Base-by-base conservation (phyloP, 2,888 invertebrate genomes). In the Megaustenia siamemsis region DNA sequence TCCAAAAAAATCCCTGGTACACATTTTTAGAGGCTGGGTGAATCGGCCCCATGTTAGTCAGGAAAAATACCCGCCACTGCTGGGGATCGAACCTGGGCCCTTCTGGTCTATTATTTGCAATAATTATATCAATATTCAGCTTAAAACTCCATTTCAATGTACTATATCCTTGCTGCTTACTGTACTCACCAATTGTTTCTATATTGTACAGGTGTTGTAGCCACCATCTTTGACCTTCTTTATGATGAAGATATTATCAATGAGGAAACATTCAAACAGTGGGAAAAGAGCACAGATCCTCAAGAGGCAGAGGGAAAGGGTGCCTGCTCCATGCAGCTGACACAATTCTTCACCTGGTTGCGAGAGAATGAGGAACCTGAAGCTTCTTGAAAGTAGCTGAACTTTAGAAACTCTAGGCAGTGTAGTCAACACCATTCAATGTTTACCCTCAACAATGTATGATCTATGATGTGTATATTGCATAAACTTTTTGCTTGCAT, bases 161-260 rank as follows among this genome's bases (percentile, higher is more conserved):
- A n/a, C n/a, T n/a, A n/a, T n/a, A n/a, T n/a, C n/a, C n/a, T n/a
- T n/a, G n/a, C n/a, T n/a, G n/a, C n/a, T n/a, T n/a, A n/a, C n/a
- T n/a, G n/a, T n/a, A n/a, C n/a, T n/a, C n/a, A n/a, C n/a, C n/a
- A 49, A 10, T 60, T 60, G 10, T 79, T 38, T 89, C 89, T 87
- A 87, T 92, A 76, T 95, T 73, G 95, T 95, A 21, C 94, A 98
- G 98, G 97, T 89, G 94, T 97, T 90, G 95, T 97, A 87, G 94
- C 96, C 92, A 95, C 95, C 89, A 96, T 98, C 92, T 97, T 97
- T 95, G 96, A 96, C 93, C 95, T 95, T 92, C 95, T 98, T 81
- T 96, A 96, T 93, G 97, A 97, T 90, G 96, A 96, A 93, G 96
- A 96, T 92, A 95, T 97, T 87, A 96, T 98, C 93, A 96, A 96